A percentile compares a stretch with the other conserved stretches of the same genome.
phyloP scores from a whole-genome alignment of 2,113 vertebrate species.

The Mustela lutreola region DNA sequence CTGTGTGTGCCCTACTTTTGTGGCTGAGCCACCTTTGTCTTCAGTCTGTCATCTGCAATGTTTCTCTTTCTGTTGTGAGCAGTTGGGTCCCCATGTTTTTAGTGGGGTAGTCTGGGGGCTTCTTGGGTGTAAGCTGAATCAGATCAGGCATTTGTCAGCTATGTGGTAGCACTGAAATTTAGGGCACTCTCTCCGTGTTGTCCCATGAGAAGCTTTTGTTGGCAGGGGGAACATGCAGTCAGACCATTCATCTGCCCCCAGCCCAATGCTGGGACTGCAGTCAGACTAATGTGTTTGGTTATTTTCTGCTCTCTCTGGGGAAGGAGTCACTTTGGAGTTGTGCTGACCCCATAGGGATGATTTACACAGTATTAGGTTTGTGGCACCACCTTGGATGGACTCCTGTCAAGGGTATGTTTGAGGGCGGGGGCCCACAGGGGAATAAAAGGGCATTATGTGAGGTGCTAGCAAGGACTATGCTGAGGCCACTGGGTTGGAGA shows the following conservation, averaged over 20 bases:
- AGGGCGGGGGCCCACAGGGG: not conserved
- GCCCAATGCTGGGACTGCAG: not conserved
- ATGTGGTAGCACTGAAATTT: not conserved
- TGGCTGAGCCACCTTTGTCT: not conserved
- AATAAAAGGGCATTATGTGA: not conserved
- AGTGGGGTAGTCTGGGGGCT: not conserved
- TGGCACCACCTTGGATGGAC: not conserved
- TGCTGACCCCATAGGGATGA: not conserved
- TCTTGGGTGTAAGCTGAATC: not conserved
- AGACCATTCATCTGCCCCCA: not conserved
- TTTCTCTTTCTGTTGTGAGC: not conserved
- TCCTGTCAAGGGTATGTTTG: not conserved
- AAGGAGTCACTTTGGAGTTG: not conserved
- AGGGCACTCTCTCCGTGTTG: not conserved
- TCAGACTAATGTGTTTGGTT: not conserved
- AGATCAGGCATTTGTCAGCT: not conserved
- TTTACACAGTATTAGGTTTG: not conserved
- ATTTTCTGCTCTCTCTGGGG: not conserved
- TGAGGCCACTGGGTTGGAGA: not conserved
- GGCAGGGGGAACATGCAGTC: not conserved
- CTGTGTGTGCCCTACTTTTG: not conserved
- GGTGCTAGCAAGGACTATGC: not conserved
- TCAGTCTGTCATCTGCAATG: not conserved
- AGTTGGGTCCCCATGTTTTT: not conserved
- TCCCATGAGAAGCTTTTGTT: not conserved